Evolutionary conservation across 1,140 invertebrate genomes (phyloP).

Genomic region (Drosophila leontia): DNA sequence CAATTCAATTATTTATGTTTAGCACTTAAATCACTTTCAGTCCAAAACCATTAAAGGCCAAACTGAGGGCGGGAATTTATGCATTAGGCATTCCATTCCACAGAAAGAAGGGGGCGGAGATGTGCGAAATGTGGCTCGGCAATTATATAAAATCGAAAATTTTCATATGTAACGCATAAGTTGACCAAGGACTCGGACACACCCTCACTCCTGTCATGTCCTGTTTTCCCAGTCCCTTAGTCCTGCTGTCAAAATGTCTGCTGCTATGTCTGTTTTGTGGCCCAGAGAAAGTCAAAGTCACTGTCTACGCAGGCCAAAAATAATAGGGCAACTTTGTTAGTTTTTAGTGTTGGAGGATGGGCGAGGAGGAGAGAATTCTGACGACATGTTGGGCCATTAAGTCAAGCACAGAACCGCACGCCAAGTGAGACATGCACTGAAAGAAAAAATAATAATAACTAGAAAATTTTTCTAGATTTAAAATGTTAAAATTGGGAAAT

Average conservation of each 20-base stretch:
- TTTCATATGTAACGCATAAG: conserved; percentile 29
- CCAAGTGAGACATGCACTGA: conserved; percentile 5
- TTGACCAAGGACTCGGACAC: conserved; percentile 59
- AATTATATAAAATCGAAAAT: conserved; percentile 49
- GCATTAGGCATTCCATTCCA: conserved; percentile 8
- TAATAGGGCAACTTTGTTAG: conserved; percentile 67
- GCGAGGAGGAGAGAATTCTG: conserved; percentile 6
- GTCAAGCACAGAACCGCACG: conserved; percentile 48
- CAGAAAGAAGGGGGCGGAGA: background rate
- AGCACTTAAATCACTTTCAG: conserved; percentile 37
- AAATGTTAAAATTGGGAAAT: too few relatives aligned
- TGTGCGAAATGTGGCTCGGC: conserved; percentile 25
- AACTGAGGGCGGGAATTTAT: conserved; percentile 16
- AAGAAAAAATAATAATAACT: background rate
- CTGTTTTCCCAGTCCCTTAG: background rate
- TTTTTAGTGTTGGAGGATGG: conserved; percentile 35
- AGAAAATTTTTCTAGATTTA: too few relatives aligned
- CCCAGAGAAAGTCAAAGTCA: conserved; percentile 52
- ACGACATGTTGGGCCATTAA: conserved; percentile 63
- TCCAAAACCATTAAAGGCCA: background rate
- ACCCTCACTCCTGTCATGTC: background rate
- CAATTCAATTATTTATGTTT: conserved; percentile 43
- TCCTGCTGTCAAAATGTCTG: conserved; percentile 75
- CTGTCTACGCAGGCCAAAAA: conserved; percentile 67
- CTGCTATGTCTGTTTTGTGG: conserved; percentile 58